Evolutionary conservation across 2,797 vertebrate genomes (phyloP), one percentile per base, ranked within the genome.

Genomic region (Psittacula derbiana): DNA sequence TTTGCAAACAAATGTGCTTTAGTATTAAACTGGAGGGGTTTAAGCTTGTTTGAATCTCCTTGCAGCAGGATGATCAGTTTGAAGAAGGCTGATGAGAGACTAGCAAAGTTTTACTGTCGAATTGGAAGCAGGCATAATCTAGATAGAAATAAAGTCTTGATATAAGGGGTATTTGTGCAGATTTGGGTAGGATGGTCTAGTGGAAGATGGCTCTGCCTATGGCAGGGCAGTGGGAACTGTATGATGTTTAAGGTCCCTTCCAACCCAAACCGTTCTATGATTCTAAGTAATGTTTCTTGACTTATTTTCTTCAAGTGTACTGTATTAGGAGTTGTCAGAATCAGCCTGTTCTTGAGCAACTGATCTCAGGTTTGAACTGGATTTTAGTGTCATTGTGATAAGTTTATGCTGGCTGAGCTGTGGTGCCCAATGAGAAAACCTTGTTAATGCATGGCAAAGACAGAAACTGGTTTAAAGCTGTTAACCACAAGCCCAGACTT

Each of bases 401-500:
- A 78, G 28, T 94, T 97, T 95, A 52, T 83, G 50, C 33, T 88
- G 74, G 55, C 80, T 95, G 62, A 86, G 65, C 69, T 33, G 11
- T 38, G 47, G 30, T 55, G 43, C n/a, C 52, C 38, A 30, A 18
- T 3, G 4, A 71, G 57, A 78, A 93, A 83, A 33, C 58, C 67
- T 96, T 88, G 75, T 93, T 96, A 73, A 71, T 61, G 3, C 66
- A 24, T n/a, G 33, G 66, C 91, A 84, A 92, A 94, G 73, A 52
- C 15, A 75, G 92, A 94, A 95, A 76, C 57, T 41, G 27, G 83
- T 88, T 95, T 88, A 94, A 62, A 94, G 44, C 84, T 75, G 25
- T 96, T 95, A 96, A 91, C 69, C 73, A 78, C 86, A 95, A 93
- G 66, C 80, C 47, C 87, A 96, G 86, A 92, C 80, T 91, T 95